These are phyloP conservation scores for Molossus molossus DNA, from an alignment of 2,797 vertebrate species.

Conservation along the genomic window DNA sequence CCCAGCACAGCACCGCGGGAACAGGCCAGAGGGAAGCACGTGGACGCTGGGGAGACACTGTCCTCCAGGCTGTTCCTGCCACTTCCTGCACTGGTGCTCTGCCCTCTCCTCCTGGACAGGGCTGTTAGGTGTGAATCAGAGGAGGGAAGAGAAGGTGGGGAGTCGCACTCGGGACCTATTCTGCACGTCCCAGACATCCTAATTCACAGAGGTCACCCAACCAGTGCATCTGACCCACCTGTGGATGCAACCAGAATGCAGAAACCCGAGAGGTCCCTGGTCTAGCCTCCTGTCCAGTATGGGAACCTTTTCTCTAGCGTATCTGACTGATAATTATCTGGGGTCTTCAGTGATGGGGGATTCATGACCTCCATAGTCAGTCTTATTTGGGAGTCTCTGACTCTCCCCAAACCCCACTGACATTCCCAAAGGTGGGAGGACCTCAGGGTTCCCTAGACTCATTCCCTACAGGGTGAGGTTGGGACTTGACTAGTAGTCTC, in stretches of 20 bases:
- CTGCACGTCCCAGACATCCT: background rate
- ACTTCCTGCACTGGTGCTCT: background rate
- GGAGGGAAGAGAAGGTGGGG: background rate
- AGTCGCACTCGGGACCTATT: background rate
- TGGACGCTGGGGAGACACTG: background rate
- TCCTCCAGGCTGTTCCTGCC: background rate
- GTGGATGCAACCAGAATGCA: background rate
- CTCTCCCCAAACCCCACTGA: background rate
- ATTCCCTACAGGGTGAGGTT: background rate
- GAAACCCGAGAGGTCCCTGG: background rate
- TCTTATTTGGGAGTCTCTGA: conserved; percentile 12
- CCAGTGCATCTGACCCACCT: background rate
- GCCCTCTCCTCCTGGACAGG: background rate
- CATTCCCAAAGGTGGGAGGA: background rate
- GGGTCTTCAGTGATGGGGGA: background rate
- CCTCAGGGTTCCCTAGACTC: background rate
- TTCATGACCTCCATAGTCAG: background rate
- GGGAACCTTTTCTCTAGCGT: conserved; percentile 11
- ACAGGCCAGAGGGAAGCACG: background rate
- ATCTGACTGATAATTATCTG: background rate
- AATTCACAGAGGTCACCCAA: background rate
- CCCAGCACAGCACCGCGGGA: background rate
- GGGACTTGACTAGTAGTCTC: background rate
- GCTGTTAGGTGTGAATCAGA: background rate
- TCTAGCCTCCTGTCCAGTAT: background rate